Evolutionary conservation across 2,797 vertebrate genomes (phyloP), one percentile per base, ranked within the genome.

Genomic region (Enteromius argenteus): DNA sequence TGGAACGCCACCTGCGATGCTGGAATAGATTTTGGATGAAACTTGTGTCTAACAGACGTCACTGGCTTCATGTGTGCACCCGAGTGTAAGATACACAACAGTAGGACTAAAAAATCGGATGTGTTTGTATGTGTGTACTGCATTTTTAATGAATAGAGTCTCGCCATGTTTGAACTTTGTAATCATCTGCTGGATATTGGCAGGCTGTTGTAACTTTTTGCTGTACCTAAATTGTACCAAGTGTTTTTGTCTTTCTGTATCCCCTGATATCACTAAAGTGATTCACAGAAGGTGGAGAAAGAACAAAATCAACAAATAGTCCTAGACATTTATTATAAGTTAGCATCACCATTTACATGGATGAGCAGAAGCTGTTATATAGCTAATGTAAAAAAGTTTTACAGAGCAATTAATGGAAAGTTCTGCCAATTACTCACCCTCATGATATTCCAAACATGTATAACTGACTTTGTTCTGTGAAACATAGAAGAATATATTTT

Each of bases 71-170:
- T 76, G 81, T 82, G 86, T 89, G 86, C 75, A 84, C 64, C 77
- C 42, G 62, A 81, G 86, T 87, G 83, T 82, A 78, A 86, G 75
- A 89, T 90, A 39, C 60, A 87, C 84, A 84, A 91, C 46, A 53
- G 86, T 78, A 77, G 78, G 78, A 77, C 75, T 78, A 81, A 85
- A 81, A 88, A 72, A 68, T 81, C 67, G 60, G 83, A 86, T 85
- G 32, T 81, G 77, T 84, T 72, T 86, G 85, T 86, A 19, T 74
- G 49, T 75, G 79, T 49, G 81, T 90, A 23, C 30, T 90, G 27
- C 76, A 88, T 90, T 92, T 92, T 90, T 91, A 86, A 92, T 89
- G 77, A 66, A 83, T 85, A 56, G 80, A 87, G 44, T 76, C 58
- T 73, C 80, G 77, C 85, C 86, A 83, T 90, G 84, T 90, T 91